phyloP scores from a whole-genome alignment of 2,113 vertebrate species.

The Tachuris rubrigastra region DNA sequence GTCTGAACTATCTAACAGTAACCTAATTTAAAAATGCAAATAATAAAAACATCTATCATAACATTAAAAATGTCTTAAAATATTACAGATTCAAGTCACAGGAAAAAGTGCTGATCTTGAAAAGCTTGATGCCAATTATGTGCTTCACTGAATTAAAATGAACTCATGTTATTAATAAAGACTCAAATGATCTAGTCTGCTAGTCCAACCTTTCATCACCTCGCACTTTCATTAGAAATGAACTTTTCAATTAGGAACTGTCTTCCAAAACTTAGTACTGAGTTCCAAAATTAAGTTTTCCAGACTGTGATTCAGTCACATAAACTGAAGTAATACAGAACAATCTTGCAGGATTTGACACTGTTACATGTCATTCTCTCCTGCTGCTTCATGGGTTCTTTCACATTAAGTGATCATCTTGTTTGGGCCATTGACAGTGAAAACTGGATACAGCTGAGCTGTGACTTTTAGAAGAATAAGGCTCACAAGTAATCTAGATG shows the following conservation, averaged over 20 bases:
- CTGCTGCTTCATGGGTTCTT: slow-evolving; percentile 24
- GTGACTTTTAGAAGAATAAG: slow-evolving; percentile 45
- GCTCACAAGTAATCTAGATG: slow-evolving; percentile 27
- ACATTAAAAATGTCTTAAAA: slow-evolving; percentile 49
- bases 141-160: slow-evolving; percentile 82
- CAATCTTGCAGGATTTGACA: slow-evolving; percentile 8
- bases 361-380: slow-evolving; percentile 34
- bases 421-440: slow-evolving; percentile 45
- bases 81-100: slow-evolving; percentile 70
- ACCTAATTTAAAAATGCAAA: slow-evolving; percentile 76
- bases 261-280: slow-evolving; percentile 51
- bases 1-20: slow-evolving; percentile 62
- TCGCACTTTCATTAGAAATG: slow-evolving; percentile 68
- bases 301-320: slow-evolving; percentile 31
- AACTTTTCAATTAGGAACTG: slow-evolving; percentile 75
- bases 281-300: slow-evolving; percentile 68
- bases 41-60: slow-evolving; percentile 67
- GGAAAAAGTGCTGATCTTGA: slow-evolving; percentile 65
- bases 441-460: slow-evolving; percentile 53
- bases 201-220: slow-evolving; percentile 71
- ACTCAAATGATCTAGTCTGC: slow-evolving; percentile 70
- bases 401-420: slow-evolving; percentile 26
- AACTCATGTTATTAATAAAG: slow-evolving; percentile 77
- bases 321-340: slow-evolving; percentile 19
- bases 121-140: slow-evolving; percentile 77